Evolutionary conservation across 1,140 invertebrate genomes (phyloP).

Genomic region (Caerostris extrusa): DNA sequence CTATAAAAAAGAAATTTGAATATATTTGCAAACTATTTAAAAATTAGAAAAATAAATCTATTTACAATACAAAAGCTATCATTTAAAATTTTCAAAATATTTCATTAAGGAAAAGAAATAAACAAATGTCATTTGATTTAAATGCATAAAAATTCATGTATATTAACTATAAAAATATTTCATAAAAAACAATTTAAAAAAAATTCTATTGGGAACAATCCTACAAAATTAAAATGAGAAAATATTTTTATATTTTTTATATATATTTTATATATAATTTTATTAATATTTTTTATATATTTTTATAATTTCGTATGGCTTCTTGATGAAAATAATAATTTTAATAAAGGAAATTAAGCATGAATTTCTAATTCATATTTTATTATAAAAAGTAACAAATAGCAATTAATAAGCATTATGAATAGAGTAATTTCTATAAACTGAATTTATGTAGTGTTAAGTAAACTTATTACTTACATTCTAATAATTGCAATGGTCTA

Average conservation of each 20-base stretch:
- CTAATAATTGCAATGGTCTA: background rate
- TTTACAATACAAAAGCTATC: background rate
- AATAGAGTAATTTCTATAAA: background rate
- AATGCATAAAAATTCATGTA: too few relatives aligned
- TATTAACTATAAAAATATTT: too few relatives aligned
- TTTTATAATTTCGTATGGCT: background rate
- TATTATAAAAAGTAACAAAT: background rate
- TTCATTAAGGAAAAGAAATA: background rate
- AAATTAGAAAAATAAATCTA: background rate
- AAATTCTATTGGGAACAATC: too few relatives aligned
- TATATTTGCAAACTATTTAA: background rate
- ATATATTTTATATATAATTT: too few relatives aligned
- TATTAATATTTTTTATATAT: too few relatives aligned
- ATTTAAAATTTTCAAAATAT: background rate
- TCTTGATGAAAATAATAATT: background rate
- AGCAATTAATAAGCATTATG: background rate
- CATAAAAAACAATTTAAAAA: too few relatives aligned
- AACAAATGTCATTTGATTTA: background rate
- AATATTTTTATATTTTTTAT: too few relatives aligned
- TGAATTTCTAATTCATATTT: background rate
- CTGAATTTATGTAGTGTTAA: background rate
- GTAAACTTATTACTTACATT: background rate
- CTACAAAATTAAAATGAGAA: too few relatives aligned
- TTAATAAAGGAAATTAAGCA: background rate
- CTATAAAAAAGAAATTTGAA: background rate